These are phyloP conservation scores for Tribolium castaneum DNA, from an alignment of 1,140 invertebrate species.

Conservation along the genomic window DNA sequence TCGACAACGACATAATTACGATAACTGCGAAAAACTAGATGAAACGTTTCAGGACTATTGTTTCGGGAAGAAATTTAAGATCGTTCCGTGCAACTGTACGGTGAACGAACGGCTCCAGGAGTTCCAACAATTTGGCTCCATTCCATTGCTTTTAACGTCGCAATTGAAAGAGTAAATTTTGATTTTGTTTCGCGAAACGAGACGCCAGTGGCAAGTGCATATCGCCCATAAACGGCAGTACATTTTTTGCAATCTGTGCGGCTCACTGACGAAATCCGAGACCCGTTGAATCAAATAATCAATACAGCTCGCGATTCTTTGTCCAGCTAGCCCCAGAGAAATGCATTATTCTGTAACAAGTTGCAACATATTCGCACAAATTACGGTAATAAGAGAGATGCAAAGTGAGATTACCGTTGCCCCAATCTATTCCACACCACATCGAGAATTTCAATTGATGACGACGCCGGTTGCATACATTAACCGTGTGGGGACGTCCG, in stretches of 20 bases:
- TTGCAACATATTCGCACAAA: slow-evolving; percentile 7
- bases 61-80: slow-evolving; percentile 9
- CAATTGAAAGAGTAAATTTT: slow-evolving; percentile 1
- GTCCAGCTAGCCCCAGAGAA: slow-evolving; percentile 29
- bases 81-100: neutral
- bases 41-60: neutral
- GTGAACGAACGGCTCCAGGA: neutral
- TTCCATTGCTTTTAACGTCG: neutral
- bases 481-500: slow-evolving; percentile 2
- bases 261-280: slow-evolving; percentile 37
- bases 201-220: slow-evolving; percentile 15
- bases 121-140: neutral
- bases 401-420: slow-evolving; percentile 7
- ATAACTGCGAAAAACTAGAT: slow-evolving; percentile 18
- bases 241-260: slow-evolving; percentile 9
- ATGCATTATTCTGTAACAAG: slow-evolving; percentile 18
- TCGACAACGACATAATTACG: slow-evolving; percentile 21
- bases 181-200: neutral
- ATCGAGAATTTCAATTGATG: slow-evolving; percentile 17
- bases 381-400: slow-evolving; percentile 18
- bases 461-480: slow-evolving; percentile 15
- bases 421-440: neutral
- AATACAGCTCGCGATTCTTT: slow-evolving; percentile 43
- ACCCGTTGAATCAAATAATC: slow-evolving; percentile 39
- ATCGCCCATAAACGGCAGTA: neutral